Conservation (phyloP, 2,888 invertebrate species). For the Andrena camellia region DNA sequence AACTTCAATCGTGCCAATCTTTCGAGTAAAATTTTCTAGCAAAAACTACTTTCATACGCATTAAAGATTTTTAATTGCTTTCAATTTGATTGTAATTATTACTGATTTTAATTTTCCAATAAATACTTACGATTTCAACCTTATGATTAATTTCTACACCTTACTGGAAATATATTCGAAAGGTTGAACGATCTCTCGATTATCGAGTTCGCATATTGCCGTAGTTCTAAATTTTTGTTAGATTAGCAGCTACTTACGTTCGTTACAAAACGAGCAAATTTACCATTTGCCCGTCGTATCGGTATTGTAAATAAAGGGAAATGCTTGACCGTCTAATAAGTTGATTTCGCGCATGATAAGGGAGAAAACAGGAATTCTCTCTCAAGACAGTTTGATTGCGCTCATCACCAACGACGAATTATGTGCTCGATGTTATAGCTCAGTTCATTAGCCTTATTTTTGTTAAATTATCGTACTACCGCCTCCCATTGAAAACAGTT, state of each 20-base stretch:
- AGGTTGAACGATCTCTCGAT: not conserved
- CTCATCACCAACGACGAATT: not conserved
- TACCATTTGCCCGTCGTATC: conserved; percentile 45
- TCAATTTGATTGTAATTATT: not conserved
- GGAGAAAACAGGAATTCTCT: conserved; percentile 8
- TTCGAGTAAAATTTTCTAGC: not conserved
- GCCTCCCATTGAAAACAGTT: conserved; percentile 49
- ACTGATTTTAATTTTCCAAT: not conserved
- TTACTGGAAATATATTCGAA: not conserved
- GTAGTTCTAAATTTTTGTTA: conserved; percentile 61
- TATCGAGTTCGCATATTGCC: conserved; percentile 5
- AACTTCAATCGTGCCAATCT: conserved; percentile 24
- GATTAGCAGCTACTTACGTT: conserved; percentile 55
- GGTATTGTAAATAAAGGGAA: conserved; percentile 55
- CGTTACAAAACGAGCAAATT: conserved; percentile 60
- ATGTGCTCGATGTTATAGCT: conserved; percentile 24
- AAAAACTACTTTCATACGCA: not conserved
- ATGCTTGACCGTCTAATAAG: conserved; percentile 18
- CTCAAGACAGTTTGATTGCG: not conserved
- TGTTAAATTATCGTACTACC: conserved; percentile 43
- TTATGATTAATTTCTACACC: not conserved
- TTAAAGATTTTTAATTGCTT: conserved; percentile 9
- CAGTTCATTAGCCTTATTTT: conserved; percentile 40
- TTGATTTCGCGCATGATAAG: conserved; percentile 38
- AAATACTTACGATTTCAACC: not conserved